A percentile compares a stretch with the other conserved stretches of the same genome.
Conservation (phyloP, 2,797 vertebrate species). For the Scyliorhinus canicula region DNA sequence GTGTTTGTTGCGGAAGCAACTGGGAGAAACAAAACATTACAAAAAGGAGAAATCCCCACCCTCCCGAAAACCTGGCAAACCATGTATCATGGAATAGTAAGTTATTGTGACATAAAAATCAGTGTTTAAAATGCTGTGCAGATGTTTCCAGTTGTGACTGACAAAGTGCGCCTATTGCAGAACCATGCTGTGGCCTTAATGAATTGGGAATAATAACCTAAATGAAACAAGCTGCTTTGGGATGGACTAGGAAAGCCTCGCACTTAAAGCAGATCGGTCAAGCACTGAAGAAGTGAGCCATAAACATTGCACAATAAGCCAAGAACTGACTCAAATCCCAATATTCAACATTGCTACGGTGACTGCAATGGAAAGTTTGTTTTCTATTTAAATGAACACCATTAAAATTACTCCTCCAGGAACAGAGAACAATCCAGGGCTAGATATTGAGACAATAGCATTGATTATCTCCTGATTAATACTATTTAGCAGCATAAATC, state of each 20-base stretch:
- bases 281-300: too few species aligned
- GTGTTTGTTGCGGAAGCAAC: too few species aligned
- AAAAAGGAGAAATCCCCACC: too few species aligned
- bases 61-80: not conserved
- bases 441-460: not conserved
- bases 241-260: not conserved
- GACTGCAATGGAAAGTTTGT: not conserved
- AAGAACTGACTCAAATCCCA: not conserved
- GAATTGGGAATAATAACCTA: not conserved
- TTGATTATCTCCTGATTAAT: not conserved
- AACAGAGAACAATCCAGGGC: not conserved
- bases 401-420: not conserved
- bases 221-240: not conserved
- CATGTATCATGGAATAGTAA: too few species aligned
- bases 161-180: not conserved
- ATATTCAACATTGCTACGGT: not conserved
- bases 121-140: not conserved
- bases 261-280: not conserved
- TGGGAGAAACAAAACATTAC: not conserved
- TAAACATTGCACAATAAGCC: not conserved
- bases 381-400: not conserved
- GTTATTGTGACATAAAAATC: not conserved
- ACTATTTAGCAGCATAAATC: not conserved
- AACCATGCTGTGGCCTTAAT: not conserved
- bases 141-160: not conserved